A percentile compares a stretch with the other conserved stretches of the same genome.
These are phyloP conservation scores for Drosophila sulfurigaster DNA, from an alignment of 1,140 invertebrate species.

Conservation along the genomic window DNA sequence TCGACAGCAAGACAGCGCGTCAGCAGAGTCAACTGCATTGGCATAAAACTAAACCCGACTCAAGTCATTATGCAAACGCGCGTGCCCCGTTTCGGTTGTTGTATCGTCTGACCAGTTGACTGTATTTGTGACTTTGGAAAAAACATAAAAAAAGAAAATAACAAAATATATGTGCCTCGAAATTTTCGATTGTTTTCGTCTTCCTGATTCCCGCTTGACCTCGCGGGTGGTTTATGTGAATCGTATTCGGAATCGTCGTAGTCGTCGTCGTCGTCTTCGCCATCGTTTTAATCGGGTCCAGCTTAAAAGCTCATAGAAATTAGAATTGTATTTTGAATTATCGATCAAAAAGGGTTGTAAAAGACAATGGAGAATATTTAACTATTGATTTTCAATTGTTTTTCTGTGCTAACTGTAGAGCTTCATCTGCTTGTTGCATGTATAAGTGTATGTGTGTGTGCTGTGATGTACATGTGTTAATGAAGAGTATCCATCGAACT, in stretches of 20 bases:
- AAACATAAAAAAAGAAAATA: constrained; percentile 17
- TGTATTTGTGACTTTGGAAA: constrained; percentile 30
- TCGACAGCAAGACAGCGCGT: constrained; percentile 31
- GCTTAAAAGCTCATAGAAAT: constrained; percentile 5
- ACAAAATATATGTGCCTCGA: constrained; percentile 10
- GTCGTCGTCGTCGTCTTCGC: background rate
- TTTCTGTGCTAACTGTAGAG: constrained; percentile 23
- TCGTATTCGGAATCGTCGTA: constrained; percentile 4
- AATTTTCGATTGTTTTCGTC: constrained; percentile 13
- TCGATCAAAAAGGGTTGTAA: constrained; percentile 46
- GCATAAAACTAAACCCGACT: constrained; percentile 79
- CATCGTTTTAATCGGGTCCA: constrained; percentile 5
- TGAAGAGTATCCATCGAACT: no score
- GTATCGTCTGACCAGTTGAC: constrained; percentile 63
- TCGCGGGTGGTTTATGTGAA: constrained; percentile 1
- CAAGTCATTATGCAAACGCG: constrained; percentile 83
- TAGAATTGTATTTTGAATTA: constrained; percentile 44
- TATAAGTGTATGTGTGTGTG: constrained; percentile 18
- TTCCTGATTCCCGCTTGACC: constrained; percentile 9
- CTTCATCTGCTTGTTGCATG: background rate
- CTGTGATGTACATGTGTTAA: background rate
- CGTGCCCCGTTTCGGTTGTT: constrained; percentile 82
- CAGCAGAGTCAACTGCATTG: constrained; percentile 61
- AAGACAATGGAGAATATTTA: constrained; percentile 46
- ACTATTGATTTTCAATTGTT: constrained; percentile 41